Conservation (phyloP, 2,888 invertebrate genomes). For the Sesamia inferens region DNA sequence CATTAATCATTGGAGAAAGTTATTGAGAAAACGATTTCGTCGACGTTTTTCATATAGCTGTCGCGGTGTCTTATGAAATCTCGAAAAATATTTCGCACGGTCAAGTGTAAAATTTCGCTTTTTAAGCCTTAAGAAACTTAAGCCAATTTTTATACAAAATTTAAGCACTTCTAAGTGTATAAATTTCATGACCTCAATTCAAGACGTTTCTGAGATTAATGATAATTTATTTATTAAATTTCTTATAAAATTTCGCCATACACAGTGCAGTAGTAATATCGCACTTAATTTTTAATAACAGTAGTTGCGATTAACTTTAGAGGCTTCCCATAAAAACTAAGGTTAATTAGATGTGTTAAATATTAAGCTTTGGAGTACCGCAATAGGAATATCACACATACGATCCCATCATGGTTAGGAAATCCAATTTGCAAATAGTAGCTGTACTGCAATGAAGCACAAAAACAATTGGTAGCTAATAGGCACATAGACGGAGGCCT, state of each 20-base stretch:
- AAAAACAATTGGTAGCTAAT: conserved; percentile 55
- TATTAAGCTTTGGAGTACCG: neutral
- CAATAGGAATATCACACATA: neutral
- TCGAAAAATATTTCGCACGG: conserved; percentile 23
- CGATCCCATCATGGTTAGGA: conserved; percentile 39
- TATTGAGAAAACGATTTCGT: conserved; percentile 43
- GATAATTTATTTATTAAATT: conserved; percentile 5
- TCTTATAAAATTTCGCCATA: conserved; percentile 7
- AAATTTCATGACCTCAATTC: neutral
- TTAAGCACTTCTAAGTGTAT: neutral
- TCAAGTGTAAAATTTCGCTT: conserved; percentile 12
- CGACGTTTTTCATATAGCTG: conserved; percentile 29
- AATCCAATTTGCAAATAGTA: conserved; percentile 52
- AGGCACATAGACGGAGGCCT: conserved; percentile 45
- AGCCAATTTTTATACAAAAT: neutral
- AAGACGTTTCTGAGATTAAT: conserved; percentile 24
- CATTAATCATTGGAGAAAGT: conserved; percentile 59
- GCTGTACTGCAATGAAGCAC: conserved; percentile 49
- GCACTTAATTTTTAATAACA: conserved; percentile 8
- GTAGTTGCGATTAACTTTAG: conserved; percentile 6
- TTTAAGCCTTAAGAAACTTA: neutral
- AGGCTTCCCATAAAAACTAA: conserved; percentile 20
- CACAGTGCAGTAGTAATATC: neutral
- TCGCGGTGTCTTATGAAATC: conserved; percentile 19
- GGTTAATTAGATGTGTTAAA: neutral